Evolutionary conservation across 2,888 invertebrate species (phyloP).

Genomic region (Seladonia tumulorum): DNA sequence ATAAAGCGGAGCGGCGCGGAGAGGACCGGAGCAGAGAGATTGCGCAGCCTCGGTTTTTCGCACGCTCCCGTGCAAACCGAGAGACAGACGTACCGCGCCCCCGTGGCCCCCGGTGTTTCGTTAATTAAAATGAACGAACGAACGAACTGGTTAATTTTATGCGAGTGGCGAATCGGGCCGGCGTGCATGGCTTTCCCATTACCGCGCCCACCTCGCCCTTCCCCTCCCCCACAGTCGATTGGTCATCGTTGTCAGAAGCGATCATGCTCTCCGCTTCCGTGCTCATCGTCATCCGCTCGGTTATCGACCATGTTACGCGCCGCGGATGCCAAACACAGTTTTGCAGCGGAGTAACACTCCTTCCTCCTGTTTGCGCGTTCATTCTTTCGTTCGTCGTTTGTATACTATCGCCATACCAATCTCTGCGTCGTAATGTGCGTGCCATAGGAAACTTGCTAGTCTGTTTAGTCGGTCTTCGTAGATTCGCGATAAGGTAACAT

Average conservation of each 20-base stretch:
- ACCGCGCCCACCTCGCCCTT: slow-evolving; percentile 70
- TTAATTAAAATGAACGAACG: slow-evolving; percentile 82
- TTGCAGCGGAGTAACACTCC: not conserved
- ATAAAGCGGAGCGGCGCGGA: not conserved
- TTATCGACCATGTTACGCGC: slow-evolving; percentile 7
- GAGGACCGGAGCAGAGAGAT: not conserved
- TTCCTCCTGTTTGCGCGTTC: not conserved
- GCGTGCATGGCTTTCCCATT: slow-evolving; percentile 83
- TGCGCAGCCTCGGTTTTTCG: slow-evolving; percentile 36
- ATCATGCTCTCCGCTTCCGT: slow-evolving; percentile 64
- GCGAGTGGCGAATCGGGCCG: slow-evolving; percentile 79
- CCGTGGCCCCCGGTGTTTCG: slow-evolving; percentile 80
- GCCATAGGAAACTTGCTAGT: too few relatives aligned
- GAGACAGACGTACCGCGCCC: slow-evolving; percentile 69
- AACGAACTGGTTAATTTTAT: slow-evolving; percentile 82
- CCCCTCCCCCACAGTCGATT: slow-evolving; percentile 65
- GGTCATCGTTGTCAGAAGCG: slow-evolving; percentile 74
- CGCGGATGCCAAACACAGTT: not conserved
- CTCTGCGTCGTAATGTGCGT: too few relatives aligned
- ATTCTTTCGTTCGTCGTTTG: not conserved
- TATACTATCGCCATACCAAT: not conserved
- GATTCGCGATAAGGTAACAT: too few relatives aligned
- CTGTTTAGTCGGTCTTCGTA: too few relatives aligned
- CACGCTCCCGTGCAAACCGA: slow-evolving; percentile 45
- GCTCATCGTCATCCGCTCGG: slow-evolving; percentile 51